Evolutionary conservation across 1,140 invertebrate species (phyloP).

Genomic region (Heliconius hermathena): DNA sequence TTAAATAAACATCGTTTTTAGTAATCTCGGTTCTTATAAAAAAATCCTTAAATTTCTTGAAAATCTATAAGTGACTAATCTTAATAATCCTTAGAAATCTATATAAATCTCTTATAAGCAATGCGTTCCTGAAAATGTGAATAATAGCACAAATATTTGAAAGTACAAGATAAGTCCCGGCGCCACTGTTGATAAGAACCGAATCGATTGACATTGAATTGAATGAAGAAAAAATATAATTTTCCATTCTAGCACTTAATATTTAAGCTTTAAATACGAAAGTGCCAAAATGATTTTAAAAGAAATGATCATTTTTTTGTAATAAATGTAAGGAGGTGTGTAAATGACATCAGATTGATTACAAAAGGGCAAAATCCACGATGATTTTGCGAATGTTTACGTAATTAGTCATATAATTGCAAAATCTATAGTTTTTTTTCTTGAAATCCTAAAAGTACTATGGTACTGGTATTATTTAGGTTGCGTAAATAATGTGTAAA

Average conservation of each 20-base stretch:
- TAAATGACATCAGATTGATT: neutral
- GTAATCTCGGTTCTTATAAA: neutral
- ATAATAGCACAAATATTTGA: conserved; percentile 45
- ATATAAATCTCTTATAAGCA: neutral
- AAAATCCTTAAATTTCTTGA: neutral
- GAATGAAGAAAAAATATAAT: neutral
- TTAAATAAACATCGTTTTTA: neutral
- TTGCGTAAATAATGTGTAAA: too few relatives aligned
- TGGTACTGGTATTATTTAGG: neutral
- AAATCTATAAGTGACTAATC: neutral
- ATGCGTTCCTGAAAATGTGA: conserved; percentile 38
- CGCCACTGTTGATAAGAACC: conserved; percentile 22
- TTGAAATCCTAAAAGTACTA: neutral
- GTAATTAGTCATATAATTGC: neutral
- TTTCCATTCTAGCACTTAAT: neutral
- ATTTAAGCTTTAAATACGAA: neutral
- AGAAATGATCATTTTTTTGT: neutral
- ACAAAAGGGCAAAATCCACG: neutral
- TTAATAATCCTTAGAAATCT: neutral
- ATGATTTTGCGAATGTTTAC: conserved; percentile 1
- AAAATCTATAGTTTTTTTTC: neutral
- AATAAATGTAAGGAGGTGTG: conserved; percentile 2
- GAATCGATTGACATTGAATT: conserved; percentile 4
- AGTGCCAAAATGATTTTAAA: neutral
- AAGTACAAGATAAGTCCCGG: conserved; percentile 29